A percentile compares a stretch with the other conserved stretches of the same genome.
phyloP scores from a whole-genome alignment of 2,797 vertebrate genomes.

The Pampus argenteus region DNA sequence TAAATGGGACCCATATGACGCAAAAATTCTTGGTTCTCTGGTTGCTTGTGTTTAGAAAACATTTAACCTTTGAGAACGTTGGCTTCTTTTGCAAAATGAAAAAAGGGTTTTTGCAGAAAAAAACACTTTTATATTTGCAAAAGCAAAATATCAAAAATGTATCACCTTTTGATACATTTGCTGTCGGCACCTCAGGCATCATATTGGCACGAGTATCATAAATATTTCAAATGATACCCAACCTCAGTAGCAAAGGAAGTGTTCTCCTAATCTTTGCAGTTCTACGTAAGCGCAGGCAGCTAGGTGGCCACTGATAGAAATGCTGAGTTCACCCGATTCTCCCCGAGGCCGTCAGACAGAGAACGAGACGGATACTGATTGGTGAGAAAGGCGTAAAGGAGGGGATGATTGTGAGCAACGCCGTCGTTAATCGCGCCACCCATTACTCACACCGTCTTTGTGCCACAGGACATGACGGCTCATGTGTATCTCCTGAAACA shows the following conservation, averaged over 20 bases:
- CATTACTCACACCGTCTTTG: slow-evolving; percentile 65
- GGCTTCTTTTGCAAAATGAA: no score
- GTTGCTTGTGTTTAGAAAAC: no score
- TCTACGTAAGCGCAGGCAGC: slow-evolving; percentile 24
- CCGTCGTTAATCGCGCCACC: slow-evolving; percentile 66
- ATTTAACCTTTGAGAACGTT: no score
- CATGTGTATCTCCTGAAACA: slow-evolving; percentile 39
- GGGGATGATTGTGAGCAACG: slow-evolving; percentile 59
- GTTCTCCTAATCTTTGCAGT: background rate
- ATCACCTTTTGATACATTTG: no score
- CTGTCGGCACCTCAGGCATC: background rate
- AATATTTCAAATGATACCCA: background rate
- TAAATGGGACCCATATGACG: no score
- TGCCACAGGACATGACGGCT: slow-evolving; percentile 53
- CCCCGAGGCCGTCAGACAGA: slow-evolving; percentile 30
- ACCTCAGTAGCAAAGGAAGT: background rate
- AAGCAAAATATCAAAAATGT: no score
- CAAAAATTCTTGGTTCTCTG: no score
- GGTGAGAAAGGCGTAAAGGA: slow-evolving; percentile 44
- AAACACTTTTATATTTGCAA: no score
- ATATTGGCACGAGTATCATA: background rate
- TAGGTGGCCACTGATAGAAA: slow-evolving; percentile 45
- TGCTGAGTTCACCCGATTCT: slow-evolving; percentile 38
- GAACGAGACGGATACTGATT: slow-evolving; percentile 63
- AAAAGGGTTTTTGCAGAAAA: no score